Evolutionary conservation across 35 echinoderm and acorn worm genomes (phyloP), one percentile per base, ranked within the genome.

Genomic region (Strongylocentrotus purpuratus): DNA sequence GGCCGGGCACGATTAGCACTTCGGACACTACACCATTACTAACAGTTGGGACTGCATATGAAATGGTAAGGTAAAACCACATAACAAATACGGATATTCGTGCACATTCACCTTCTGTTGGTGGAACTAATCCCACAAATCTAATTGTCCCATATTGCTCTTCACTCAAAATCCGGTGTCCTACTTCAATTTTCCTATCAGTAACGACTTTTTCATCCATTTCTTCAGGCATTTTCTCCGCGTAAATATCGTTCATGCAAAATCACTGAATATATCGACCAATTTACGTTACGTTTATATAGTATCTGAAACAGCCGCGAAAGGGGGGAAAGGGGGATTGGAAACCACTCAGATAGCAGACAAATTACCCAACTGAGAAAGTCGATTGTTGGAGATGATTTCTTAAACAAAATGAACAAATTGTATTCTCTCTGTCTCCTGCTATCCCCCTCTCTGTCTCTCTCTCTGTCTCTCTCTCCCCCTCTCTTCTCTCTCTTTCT

Each of bases 91-190:
- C 31, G 17, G 31, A 89, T 15, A 89, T 89, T 89, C 11, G 11
- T 92, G 25, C 15, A 71, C 45, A 48, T 90, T 95, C 96, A 99
- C 98, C 98, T 96, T 95, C 88, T 32, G 97, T 97, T 85, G 98
- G 96, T 46, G 96, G 95, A 86, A 99, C 97, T 89, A 97, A 94
- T 31, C 98, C 98, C 13, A 97, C 86, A 92, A 87, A 99, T 88
- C 86, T 93, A 11, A 99, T 94, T 12, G 97, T 99, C 0, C 98
- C 98, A 87, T 95, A 93, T 61, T 97, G 86, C 48, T 61, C 98
- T 13, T 96, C 98, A 91, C 95, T 99, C 12, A 94, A 55, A 89
- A 99, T 96, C 17, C 98, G 95, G 88, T 94, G 45, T 46, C 97
- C 96, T 2, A 97, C 48, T 46, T 46, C 70, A 12, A 96, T 55